A percentile compares a stretch with the other conserved stretches of the same genome.
Conservation (phyloP, 1,140 invertebrate species). For the Panulirus ornatus region DNA sequence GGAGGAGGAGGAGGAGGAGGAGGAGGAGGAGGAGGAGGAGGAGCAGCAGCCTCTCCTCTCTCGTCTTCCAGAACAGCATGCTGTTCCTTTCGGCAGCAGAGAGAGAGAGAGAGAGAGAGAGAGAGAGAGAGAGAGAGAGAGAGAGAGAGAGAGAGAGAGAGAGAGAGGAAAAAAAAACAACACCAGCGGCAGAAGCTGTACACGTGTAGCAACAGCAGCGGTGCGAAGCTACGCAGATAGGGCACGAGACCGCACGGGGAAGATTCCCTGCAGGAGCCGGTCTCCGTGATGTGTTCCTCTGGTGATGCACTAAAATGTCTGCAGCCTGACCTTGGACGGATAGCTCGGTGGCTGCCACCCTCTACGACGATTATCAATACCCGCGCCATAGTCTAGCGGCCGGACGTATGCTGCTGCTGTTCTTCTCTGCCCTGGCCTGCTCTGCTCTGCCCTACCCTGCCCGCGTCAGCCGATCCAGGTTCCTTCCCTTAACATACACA, state of each 20-base stretch:
- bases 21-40: background rate
- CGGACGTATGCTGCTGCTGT: background rate
- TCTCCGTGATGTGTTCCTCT: background rate
- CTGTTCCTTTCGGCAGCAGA: too few species aligned
- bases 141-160: too few species aligned
- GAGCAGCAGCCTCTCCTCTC: background rate
- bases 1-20: background rate
- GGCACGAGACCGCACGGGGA: background rate
- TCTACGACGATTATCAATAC: slow-evolving; percentile 12
- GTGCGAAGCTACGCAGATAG: background rate
- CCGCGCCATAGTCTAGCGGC: background rate
- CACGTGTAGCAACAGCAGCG: too few species aligned
- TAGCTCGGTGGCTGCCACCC: slow-evolving; percentile 13
- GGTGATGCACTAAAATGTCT: slow-evolving; percentile 3
- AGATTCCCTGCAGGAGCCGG: background rate
- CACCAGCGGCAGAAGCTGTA: too few species aligned
- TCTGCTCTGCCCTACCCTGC: too few species aligned
- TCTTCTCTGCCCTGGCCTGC: too few species aligned
- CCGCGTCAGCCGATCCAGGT: too few species aligned
- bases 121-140: too few species aligned
- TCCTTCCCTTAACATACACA: too few species aligned
- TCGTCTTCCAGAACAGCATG: background rate
- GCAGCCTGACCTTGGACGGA: slow-evolving; percentile 3
- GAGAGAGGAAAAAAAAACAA: too few species aligned
- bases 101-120: too few species aligned